Evolutionary conservation across 2,888 invertebrate genomes (phyloP).

Genomic region (Dendrolimus houi): DNA sequence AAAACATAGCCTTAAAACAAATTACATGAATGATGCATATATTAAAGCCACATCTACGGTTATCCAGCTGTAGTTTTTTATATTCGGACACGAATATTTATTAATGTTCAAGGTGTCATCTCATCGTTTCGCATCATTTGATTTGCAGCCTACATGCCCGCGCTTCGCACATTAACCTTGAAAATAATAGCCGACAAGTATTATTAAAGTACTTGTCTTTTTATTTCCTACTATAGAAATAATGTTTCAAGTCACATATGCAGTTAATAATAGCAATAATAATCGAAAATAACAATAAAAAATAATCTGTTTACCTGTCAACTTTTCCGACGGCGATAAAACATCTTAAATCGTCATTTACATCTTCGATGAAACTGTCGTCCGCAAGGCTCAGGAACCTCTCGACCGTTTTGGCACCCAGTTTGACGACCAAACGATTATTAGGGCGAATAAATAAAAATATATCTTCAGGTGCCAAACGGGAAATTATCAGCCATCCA

Average conservation of each 20-base stretch:
- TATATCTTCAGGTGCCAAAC: slow-evolving; percentile 54
- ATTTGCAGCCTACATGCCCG: slow-evolving; percentile 42
- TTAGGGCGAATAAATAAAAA: slow-evolving; percentile 38
- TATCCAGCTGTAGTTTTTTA: slow-evolving; percentile 17
- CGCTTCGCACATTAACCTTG: slow-evolving; percentile 60
- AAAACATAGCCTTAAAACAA: no score
- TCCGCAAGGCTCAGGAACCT: slow-evolving; percentile 66
- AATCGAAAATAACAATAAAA: slow-evolving; percentile 21
- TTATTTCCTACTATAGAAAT: not conserved
- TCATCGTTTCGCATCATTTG: slow-evolving; percentile 43
- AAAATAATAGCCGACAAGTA: slow-evolving; percentile 26
- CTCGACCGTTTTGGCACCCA: slow-evolving; percentile 73
- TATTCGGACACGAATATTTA: slow-evolving; percentile 17
- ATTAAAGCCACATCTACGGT: not conserved
- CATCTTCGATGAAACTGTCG: slow-evolving; percentile 67
- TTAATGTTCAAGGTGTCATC: slow-evolving; percentile 45
- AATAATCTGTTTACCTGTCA: slow-evolving; percentile 70
- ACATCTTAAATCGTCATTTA: slow-evolving; percentile 69
- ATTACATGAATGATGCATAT: not conserved
- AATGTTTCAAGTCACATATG: not conserved
- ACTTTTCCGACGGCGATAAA: slow-evolving; percentile 61
- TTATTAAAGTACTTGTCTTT: not conserved
- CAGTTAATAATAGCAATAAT: slow-evolving; percentile 3
- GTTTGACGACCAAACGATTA: slow-evolving; percentile 53
- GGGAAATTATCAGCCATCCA: slow-evolving; percentile 51